Conservation (phyloP, 1,140 invertebrate genomes). For the Drosophila rufa region DNA sequence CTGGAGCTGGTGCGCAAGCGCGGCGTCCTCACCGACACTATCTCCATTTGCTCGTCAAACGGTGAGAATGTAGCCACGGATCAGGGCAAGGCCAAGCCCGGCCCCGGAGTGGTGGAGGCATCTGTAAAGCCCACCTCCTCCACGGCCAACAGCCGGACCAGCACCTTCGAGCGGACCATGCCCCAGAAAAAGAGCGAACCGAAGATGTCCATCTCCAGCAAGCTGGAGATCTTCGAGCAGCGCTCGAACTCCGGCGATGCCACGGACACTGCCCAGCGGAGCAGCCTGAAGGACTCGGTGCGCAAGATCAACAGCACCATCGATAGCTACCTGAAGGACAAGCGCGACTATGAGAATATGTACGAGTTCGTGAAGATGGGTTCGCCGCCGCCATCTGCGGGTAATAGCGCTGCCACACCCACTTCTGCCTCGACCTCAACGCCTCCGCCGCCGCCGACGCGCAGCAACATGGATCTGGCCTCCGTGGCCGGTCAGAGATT, state of each 20-base stretch:
- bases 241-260: slow-evolving; percentile 33
- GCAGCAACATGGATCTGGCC: slow-evolving; percentile 68
- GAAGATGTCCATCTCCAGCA: slow-evolving; percentile 76
- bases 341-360: slow-evolving; percentile 83
- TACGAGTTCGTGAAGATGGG: slow-evolving; percentile 81
- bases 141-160: slow-evolving; percentile 65
- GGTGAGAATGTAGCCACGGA: slow-evolving; percentile 79
- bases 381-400: slow-evolving; percentile 21
- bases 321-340: slow-evolving; percentile 84
- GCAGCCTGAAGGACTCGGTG: slow-evolving; percentile 83
- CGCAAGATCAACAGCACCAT: slow-evolving; percentile 85
- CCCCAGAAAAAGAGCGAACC: slow-evolving; percentile 70
- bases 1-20: slow-evolving; percentile 87
- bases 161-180: slow-evolving; percentile 67
- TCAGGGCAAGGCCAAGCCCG: slow-evolving; percentile 47
- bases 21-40: slow-evolving; percentile 80
- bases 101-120: slow-evolving; percentile 19
- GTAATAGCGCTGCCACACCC: slow-evolving; percentile 33
- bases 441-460: slow-evolving; percentile 70
- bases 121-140: slow-evolving; percentile 32
- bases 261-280: slow-evolving; percentile 60
- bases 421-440: slow-evolving; percentile 32
- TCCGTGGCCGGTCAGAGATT: slow-evolving; percentile 62
- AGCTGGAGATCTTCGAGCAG: slow-evolving; percentile 83
- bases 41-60: slow-evolving; percentile 85